Conservation (phyloP, 2,797 vertebrate species). For the Mycteria americana region DNA sequence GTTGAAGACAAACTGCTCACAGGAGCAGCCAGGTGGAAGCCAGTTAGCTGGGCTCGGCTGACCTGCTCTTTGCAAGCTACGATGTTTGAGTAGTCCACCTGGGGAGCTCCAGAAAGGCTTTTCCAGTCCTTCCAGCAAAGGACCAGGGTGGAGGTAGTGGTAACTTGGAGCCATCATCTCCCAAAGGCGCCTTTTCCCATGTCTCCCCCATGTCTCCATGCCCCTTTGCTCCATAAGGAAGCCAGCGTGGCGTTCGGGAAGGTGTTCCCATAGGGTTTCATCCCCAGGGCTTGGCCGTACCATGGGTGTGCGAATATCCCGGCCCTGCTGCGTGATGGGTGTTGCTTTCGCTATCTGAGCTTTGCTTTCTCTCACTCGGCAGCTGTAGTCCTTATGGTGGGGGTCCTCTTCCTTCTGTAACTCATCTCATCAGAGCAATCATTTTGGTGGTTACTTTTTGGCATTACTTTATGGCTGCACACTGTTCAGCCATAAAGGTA, state of each 20-base stretch:
- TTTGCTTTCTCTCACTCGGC: background rate
- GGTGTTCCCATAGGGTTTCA: background rate
- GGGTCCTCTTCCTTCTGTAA: background rate
- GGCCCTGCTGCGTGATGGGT: background rate
- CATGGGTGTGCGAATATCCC: background rate
- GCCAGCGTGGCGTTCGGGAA: rapidly evolving
- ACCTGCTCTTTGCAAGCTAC: background rate
- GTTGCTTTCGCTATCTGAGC: background rate
- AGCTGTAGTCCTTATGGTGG: background rate
- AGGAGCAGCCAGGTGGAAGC: background rate
- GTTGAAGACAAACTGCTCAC: background rate
- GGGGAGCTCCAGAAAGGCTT: background rate
- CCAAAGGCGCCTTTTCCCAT: background rate
- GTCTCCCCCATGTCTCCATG: background rate
- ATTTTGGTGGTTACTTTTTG: background rate
- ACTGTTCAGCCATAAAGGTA: background rate
- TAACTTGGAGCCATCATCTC: background rate
- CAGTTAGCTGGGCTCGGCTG: background rate
- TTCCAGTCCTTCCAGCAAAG: background rate
- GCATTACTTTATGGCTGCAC: background rate
- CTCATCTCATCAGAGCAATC: background rate
- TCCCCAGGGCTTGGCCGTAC: background rate
- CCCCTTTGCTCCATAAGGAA: background rate
- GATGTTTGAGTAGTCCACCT: rapidly evolving
- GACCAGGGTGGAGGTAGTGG: background rate